Evolutionary conservation across 2,888 invertebrate genomes (phyloP), one percentile per base, ranked within the genome.

Genomic region (Hybos culiciformis): DNA sequence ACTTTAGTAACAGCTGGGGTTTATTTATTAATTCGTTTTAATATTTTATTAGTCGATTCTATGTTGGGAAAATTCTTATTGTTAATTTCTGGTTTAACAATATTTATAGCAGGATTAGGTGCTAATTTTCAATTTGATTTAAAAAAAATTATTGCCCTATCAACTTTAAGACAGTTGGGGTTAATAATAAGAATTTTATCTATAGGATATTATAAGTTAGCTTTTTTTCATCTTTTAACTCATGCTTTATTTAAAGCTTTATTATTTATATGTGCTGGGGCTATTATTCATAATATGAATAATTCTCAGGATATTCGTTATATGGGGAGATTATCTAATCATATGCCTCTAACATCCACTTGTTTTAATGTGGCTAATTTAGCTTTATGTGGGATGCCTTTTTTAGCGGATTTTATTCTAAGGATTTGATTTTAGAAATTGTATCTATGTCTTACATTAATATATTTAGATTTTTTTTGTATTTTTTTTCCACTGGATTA

Each of bases 121-220:
- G 76, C 75, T 52, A 74, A 71, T 70, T 75, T 70, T 72, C 75
- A 77, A 48, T 73, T 66, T 71, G 81, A 82, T 69, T 70, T 80
- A 58, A 83, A 83, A 64, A 83, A 81, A 69, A 78, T 80, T 74
- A 79, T 83, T 78, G 82, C 81, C 57, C 68, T 80, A 57, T 81
- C 82, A 2, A 82, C 80, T 51, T 71, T 83, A 63, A 82, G 80
- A 2, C 83, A 83, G 58, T 68, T 83, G 59, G 80, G 80, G 0
- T 70, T 83, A 59, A 82, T 83, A 72, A 76, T 82, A 61, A 71
- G 73, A 64, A 70, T 71, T 66, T 69, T 80, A 61, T 70, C 70
- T 2, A 61, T 77, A 54, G 71, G 73, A 0, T 64, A 70, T 46
- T 56, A 58, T 50, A 61, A 70, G 46, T 68, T 81, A 56, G 71